phyloP scores from a whole-genome alignment of 2,888 invertebrate genomes.

The Slavum lentiscoides region DNA sequence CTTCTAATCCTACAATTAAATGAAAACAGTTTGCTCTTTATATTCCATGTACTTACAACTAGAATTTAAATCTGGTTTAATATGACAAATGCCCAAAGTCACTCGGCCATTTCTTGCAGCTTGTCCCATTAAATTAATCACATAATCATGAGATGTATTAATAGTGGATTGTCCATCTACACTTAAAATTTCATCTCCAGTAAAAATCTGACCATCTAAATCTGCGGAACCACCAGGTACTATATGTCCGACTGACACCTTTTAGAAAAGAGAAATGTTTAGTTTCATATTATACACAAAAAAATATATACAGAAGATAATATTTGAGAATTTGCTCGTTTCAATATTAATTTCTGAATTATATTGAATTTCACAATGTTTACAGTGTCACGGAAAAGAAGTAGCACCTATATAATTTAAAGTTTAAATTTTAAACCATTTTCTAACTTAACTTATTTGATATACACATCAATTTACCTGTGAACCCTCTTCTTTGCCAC shows the following conservation, averaged over 20 bases:
- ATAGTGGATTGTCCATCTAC: constrained; percentile 86
- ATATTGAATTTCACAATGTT: too few relatives aligned
- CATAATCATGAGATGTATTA: constrained; percentile 88
- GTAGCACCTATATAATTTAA: too few relatives aligned
- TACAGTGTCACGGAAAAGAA: too few relatives aligned
- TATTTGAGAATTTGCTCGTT: too few relatives aligned
- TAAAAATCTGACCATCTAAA: constrained; percentile 83
- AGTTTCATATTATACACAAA: too few relatives aligned
- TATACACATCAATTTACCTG: constrained; percentile 65
- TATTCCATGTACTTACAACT: constrained; percentile 30
- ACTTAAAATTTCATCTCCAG: constrained; percentile 91
- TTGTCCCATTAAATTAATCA: constrained; percentile 87
- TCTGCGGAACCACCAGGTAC: constrained; percentile 95
- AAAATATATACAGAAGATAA: too few relatives aligned
- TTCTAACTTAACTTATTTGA: background rate
- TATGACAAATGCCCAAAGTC: constrained; percentile 72
- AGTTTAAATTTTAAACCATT: too few relatives aligned
- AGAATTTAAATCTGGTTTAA: constrained; percentile 59
- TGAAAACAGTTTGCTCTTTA: too few relatives aligned
- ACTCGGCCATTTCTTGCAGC: constrained; percentile 88
- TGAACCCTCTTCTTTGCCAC: constrained; percentile 96
- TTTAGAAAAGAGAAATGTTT: constrained; percentile 51
- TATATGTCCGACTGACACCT: constrained; percentile 93
- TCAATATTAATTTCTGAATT: too few relatives aligned
- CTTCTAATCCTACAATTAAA: too few relatives aligned